Evolutionary conservation across 2,113 vertebrate species (phyloP), one percentile per base, ranked within the genome.

Genomic region (Glareola pratincola): DNA sequence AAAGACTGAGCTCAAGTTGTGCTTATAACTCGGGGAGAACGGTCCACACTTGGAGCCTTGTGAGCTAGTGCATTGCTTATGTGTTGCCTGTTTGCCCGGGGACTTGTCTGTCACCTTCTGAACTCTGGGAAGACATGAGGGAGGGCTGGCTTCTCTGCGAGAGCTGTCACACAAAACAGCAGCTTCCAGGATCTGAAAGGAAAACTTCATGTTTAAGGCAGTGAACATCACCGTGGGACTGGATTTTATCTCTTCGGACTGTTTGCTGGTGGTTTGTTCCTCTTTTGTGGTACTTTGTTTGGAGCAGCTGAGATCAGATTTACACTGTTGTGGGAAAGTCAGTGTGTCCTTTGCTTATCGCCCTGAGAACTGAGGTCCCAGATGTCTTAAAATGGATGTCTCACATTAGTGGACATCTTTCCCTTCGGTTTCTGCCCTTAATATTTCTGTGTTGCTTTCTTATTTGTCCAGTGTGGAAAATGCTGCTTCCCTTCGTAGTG

Each of bases 281-380:
- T 86, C 4, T 96, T 93, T 91, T 66, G 64, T 60, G 84, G 73
- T 87, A n/a, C 68, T 75, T 92, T 71, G 64, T 81, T 93, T 88
- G 74, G 37, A 92, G 68, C 53, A 63, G n/a, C 50, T 71, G 87
- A 37, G 74, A 48, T 84, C 41, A 67, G 29, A 64, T 95, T 94
- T 79, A 34, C 50, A 17, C 34, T 59, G 22, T 48, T 94, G 41
- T 30, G 43, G 54, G 36, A 14, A 95, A 79, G 20, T 41, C 39
- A 37, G 24, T 14, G 41, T 8, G 18, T 87, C 45, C 18, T 59
- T 76, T 79, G 27, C 47, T 84, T 72, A 45, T 48, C 51, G n/a
- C n/a, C 32, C 23, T 3, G 22, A 83, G 48, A 62, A 71, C 36
- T 64, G 48, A 4, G 36, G 54, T 77, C 36, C 29, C 12, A 57